Base-by-base conservation (phyloP, 2,888 invertebrate species). In the Ecdyonurus torrentis region DNA sequence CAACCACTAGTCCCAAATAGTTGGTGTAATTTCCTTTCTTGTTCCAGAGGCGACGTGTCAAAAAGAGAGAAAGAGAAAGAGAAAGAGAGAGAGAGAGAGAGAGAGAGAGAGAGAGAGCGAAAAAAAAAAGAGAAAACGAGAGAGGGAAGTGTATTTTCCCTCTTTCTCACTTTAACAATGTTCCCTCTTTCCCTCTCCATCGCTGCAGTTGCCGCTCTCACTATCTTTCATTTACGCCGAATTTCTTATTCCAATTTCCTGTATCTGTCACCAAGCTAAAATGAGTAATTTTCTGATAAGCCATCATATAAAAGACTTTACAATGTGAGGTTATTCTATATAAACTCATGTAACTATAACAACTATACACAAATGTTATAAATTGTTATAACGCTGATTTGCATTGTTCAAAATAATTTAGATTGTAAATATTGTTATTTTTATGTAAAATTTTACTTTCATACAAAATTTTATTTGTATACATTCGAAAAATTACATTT, bases 161-260 rank as follows among this genome's bases (percentile, higher is more conserved):
- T 19, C 58, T 37, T 23, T 23, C 58, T 22, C 25, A 22, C 23
- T 20, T 60, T 22, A 25, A 5, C 60, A 10, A 24, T n/a, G 0
- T 19, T 3, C 23, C 25, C 25, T 23, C 62, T 23, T 20, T 53
- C 58, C 58, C 55, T 58, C 62, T 10, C 61, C n/a, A n/a, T n/a
- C n/a, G n/a, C n/a, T n/a, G n/a, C n/a, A n/a, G n/a, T n/a, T n/a
- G 20, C 24, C n/a, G 7, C 10, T n/a, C 55, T 22, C 23, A 5
- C 83, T 83, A 83, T 83, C 83, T 83, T 83, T 83, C 83, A 83
- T 83, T 83, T 83, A 83, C 83, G 83, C 83, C 83, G 83, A 83
- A 83, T 83, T 83, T 83, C 83, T 83, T 83, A 83, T 83, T 83
- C 83, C 83, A 83, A 83, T 83, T 83, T 83, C 83, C 79, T 68